Evolutionary conservation across 2,888 invertebrate genomes (phyloP).

Genomic region (Acronicta leporina): DNA sequence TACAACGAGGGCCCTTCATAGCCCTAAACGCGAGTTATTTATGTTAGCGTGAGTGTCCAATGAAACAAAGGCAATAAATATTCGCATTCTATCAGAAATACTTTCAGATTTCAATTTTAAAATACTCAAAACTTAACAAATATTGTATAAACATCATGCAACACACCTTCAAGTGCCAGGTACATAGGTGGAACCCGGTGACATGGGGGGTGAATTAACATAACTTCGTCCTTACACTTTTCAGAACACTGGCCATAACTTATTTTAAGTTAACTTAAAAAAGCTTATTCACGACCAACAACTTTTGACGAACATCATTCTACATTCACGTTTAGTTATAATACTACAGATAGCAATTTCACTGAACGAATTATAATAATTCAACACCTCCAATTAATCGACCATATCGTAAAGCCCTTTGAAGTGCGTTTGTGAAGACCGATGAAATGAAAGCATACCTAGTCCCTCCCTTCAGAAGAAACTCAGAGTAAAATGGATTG

Average conservation of each 20-base stretch:
- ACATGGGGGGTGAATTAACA: constrained; percentile 83
- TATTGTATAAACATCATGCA: constrained; percentile 61
- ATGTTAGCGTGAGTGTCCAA: constrained; percentile 59
- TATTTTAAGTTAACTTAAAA: constrained; percentile 60
- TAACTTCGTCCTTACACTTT: constrained; percentile 83
- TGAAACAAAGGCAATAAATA: constrained; percentile 55
- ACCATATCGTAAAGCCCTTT: constrained; percentile 68
- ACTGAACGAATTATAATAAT: constrained; percentile 66
- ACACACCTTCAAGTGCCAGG: constrained; percentile 84
- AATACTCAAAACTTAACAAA: constrained; percentile 15
- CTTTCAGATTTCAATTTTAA: constrained; percentile 13
- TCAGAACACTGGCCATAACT: constrained; percentile 78
- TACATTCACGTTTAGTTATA: constrained; percentile 73
- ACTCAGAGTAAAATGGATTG: background rate
- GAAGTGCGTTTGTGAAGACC: constrained; percentile 54
- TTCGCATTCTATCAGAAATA: constrained; percentile 40
- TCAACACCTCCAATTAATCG: constrained; percentile 69
- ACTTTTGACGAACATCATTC: constrained; percentile 65
- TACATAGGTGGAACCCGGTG: constrained; percentile 85
- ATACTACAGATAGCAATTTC: constrained; percentile 57
- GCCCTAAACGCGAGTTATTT: constrained; percentile 70
- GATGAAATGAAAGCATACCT: constrained; percentile 45
- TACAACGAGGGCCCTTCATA: constrained; percentile 70
- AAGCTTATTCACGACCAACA: constrained; percentile 58
- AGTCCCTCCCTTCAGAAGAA: constrained; percentile 31